phyloP scores from a whole-genome alignment of 2,797 vertebrate species.

The Sebastes variabilis region DNA sequence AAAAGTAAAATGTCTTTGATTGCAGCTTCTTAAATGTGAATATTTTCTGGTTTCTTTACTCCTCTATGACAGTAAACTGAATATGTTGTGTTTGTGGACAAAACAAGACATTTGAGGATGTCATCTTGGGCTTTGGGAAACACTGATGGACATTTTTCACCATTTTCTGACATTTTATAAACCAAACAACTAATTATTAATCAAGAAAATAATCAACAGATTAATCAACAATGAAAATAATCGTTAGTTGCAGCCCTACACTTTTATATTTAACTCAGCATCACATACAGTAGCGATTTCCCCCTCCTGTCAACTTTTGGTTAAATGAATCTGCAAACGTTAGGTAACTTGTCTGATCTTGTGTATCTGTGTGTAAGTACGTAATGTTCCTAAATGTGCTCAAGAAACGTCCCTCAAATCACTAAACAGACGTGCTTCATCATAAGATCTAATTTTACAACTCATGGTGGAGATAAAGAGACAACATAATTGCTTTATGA shows the following conservation, averaged over 20 bases:
- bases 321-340: background rate
- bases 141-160: too few relatives aligned
- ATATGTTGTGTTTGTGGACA: too few relatives aligned
- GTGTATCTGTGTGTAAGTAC: background rate
- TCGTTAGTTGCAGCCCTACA: too few relatives aligned
- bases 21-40: too few relatives aligned
- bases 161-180: too few relatives aligned
- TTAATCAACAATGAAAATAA: too few relatives aligned
- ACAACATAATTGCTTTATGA: background rate
- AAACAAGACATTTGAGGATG: accelerated
- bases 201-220: too few relatives aligned
- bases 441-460: background rate
- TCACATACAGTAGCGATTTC: background rate
- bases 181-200: too few relatives aligned
- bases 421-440: background rate
- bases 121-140: too few relatives aligned
- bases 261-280: background rate
- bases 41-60: too few relatives aligned
- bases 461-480: background rate
- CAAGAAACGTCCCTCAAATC: background rate
- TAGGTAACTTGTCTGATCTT: background rate
- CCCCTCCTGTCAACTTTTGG: background rate
- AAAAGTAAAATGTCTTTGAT: too few relatives aligned
- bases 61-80: too few relatives aligned
- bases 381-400: background rate